Evolutionary conservation across 2,113 vertebrate species (phyloP), one percentile per base, ranked within the genome.

Genomic region (Hippolais icterina): DNA sequence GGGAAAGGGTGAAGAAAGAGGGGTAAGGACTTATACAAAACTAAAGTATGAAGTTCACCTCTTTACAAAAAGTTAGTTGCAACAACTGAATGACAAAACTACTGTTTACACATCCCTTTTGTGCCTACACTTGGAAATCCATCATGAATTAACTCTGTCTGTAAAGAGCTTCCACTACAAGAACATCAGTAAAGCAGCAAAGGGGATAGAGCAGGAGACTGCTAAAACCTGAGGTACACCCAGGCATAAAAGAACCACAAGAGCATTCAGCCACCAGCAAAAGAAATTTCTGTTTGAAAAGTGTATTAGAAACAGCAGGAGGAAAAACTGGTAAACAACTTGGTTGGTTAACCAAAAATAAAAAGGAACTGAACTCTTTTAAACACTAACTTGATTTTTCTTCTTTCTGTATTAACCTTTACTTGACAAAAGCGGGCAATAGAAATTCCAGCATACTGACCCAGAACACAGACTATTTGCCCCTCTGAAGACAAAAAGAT

Each of bases 221-320:
- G 27, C 33, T 52, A 88, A 85, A 90, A 77, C 29, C 28, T 53
- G 50, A 90, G 50, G 23, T 44, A 31, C 42, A 37, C n/a, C 12
- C 31, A 63, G 28, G 35, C 39, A 50, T 23, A 57, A 39, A 83
- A 60, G 52, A 87, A 76, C 8, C 17, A 37, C 37, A 23, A 42
- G 41, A 83, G 28, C 28, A 46, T 28, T 47, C 74, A 64, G 18
- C 4, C 50, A 59, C 16, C 18, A 90, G 44, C 24, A 76, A 64
- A 85, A 89, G 20, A 44, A 75, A 75, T 78, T 87, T 72, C 44
- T 91, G 61, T 70, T 47, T 64, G 29, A 75, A 88, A 59, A 71
- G 50, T 71, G 39, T 28, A 41, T 37, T 57, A 88, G n/a, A 70
- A 93, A 87, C 2, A 56, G 56, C 15, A 28, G 49, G 63, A 39